These are phyloP conservation scores for Biston betularia DNA, from an alignment of 2,888 invertebrate genomes.

Conservation along the genomic window DNA sequence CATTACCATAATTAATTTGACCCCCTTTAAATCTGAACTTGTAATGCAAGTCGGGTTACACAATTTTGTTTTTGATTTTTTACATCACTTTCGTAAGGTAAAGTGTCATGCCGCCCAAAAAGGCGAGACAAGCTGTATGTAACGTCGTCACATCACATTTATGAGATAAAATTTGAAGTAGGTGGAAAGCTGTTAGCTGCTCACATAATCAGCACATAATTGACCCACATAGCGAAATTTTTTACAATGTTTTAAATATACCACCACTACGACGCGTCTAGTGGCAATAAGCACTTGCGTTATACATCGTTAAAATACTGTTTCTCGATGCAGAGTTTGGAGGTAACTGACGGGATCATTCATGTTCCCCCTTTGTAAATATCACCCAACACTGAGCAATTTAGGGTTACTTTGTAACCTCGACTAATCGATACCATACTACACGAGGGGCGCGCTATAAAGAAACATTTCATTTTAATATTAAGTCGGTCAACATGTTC, in stretches of 20 bases:
- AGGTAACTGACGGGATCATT: slow-evolving; percentile 31
- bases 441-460: background rate
- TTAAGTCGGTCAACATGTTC: slow-evolving; percentile 3
- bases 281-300: slow-evolving; percentile 14
- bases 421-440: slow-evolving; percentile 25
- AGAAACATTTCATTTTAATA: slow-evolving; percentile 1
- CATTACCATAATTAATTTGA: slow-evolving; percentile 59
- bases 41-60: slow-evolving; percentile 55
- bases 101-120: slow-evolving; percentile 36
- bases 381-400: slow-evolving; percentile 30
- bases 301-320: slow-evolving; percentile 10
- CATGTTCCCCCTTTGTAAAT: slow-evolving; percentile 2
- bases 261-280: slow-evolving; percentile 1
- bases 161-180: background rate
- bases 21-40: slow-evolving; percentile 61
- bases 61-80: slow-evolving; percentile 48
- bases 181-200: background rate
- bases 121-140: slow-evolving; percentile 17
- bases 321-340: slow-evolving; percentile 17
- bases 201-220: background rate
- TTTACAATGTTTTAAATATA: background rate
- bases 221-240: background rate
- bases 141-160: slow-evolving; percentile 5
- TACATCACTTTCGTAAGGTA: slow-evolving; percentile 42
- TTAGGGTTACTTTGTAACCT: slow-evolving; percentile 37